A percentile compares a stretch with the other conserved stretches of the same genome.
These are phyloP conservation scores for Vollenhovia emeryi DNA, from an alignment of 1,140 invertebrate genomes.

Conservation along the genomic window DNA sequence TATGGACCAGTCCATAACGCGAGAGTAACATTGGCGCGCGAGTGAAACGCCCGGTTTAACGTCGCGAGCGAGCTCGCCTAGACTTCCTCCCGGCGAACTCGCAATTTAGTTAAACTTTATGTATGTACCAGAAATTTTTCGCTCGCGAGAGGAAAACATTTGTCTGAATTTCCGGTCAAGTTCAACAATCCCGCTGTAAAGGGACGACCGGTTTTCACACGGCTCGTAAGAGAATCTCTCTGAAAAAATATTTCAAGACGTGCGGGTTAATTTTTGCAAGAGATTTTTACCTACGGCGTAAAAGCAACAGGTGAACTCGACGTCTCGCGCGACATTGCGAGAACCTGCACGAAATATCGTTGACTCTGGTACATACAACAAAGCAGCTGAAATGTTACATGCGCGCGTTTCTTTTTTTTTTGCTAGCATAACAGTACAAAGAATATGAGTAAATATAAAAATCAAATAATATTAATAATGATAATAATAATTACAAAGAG, in stretches of 20 bases:
- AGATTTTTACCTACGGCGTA: neutral
- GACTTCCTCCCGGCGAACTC: neutral
- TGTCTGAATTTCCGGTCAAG: neutral
- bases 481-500: slow-evolving; percentile 60
- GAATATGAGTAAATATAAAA: slow-evolving; percentile 50
- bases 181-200: neutral
- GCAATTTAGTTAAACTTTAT: slow-evolving; percentile 3
- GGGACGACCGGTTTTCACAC: neutral
- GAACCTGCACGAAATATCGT: neutral
- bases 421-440: slow-evolving; percentile 63
- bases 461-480: slow-evolving; percentile 50
- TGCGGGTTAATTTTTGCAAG: neutral
- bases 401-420: slow-evolving; percentile 10
- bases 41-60: slow-evolving; percentile 42
- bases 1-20: slow-evolving; percentile 75
- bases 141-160: neutral
- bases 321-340: neutral
- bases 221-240: neutral
- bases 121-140: slow-evolving; percentile 40
- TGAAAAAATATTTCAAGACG: neutral
- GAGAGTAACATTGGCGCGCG: slow-evolving; percentile 41
- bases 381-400: slow-evolving; percentile 26
- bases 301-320: slow-evolving; percentile 30
- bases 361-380: slow-evolving; percentile 59
- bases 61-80: neutral